Conservation (phyloP, 2,113 vertebrate genomes). For the Oncorhynchus clarkii region DNA sequence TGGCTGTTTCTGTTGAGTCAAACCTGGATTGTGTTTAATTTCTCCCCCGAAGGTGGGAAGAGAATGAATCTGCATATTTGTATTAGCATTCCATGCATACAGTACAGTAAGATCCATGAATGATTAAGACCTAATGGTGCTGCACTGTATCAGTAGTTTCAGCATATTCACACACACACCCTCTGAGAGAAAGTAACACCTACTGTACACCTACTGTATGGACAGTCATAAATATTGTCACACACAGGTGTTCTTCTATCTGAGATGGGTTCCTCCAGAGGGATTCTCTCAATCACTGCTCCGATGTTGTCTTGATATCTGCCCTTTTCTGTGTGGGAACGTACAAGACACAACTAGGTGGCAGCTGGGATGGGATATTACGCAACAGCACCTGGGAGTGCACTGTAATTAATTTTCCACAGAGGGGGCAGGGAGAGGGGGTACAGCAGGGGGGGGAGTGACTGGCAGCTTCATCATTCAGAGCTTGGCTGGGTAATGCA, state of each 20-base stretch:
- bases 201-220: too few species aligned
- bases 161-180: background rate
- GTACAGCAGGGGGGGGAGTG: background rate
- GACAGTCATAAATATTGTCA: background rate
- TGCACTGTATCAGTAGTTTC: background rate
- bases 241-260: background rate
- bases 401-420: slow-evolving; percentile 29
- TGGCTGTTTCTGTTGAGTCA: slow-evolving; percentile 9
- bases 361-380: slow-evolving; percentile 10
- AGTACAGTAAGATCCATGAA: slow-evolving; percentile 8
- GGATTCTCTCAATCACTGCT: background rate
- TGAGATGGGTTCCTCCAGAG: background rate
- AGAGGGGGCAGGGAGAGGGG: background rate
- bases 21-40: slow-evolving; percentile 20
- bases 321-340: slow-evolving; percentile 14
- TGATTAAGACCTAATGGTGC: background rate
- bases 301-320: background rate
- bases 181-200: background rate
- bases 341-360: slow-evolving; percentile 5
- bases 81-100: background rate
- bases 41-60: slow-evolving; percentile 1
- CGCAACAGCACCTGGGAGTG: slow-evolving; percentile 28
- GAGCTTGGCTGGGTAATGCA: slow-evolving; percentile 18
- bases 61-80: slow-evolving; percentile 11
- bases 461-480: slow-evolving; percentile 14